Percentiles rank a stretch among this genome's conserved stretches.
Evolutionary conservation across 2,113 vertebrate genomes (phyloP).

Genomic region (Paramisgurnus dabryanus): DNA sequence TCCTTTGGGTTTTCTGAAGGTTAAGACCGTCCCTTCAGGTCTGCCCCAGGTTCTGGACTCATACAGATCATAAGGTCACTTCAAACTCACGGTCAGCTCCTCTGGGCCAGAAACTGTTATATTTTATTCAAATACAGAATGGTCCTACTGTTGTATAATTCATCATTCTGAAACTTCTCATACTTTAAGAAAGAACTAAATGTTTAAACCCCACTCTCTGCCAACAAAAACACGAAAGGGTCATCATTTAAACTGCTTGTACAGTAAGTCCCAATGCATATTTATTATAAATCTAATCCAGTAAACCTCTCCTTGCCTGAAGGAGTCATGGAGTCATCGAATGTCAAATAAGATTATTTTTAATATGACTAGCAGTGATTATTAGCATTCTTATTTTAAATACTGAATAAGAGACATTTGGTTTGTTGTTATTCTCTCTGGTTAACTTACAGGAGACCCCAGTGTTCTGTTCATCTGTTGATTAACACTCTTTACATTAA

Average conservation of each 20-base stretch:
- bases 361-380: background rate
- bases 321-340: background rate
- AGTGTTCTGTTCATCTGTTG: constrained; percentile 47
- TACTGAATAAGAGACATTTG: background rate
- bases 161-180: background rate
- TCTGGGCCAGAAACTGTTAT: background rate
- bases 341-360: background rate
- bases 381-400: background rate
- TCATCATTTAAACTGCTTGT: background rate
- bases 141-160: constrained; percentile 39
- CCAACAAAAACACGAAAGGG: background rate
- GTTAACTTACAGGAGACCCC: constrained; percentile 24
- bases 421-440: background rate
- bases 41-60: background rate
- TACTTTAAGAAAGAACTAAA: background rate
- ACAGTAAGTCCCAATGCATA: background rate
- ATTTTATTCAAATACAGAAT: constrained; percentile 26
- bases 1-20: constrained; percentile 21
- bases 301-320: background rate
- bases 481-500: constrained; percentile 15
- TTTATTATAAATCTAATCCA: background rate
- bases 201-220: background rate
- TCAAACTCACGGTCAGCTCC: background rate
- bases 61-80: background rate
- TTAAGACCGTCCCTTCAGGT: background rate